A percentile compares a stretch with the other conserved stretches of the same genome.
phyloP scores from a whole-genome alignment of 2,113 vertebrate species.

The Struthidea cinerea region DNA sequence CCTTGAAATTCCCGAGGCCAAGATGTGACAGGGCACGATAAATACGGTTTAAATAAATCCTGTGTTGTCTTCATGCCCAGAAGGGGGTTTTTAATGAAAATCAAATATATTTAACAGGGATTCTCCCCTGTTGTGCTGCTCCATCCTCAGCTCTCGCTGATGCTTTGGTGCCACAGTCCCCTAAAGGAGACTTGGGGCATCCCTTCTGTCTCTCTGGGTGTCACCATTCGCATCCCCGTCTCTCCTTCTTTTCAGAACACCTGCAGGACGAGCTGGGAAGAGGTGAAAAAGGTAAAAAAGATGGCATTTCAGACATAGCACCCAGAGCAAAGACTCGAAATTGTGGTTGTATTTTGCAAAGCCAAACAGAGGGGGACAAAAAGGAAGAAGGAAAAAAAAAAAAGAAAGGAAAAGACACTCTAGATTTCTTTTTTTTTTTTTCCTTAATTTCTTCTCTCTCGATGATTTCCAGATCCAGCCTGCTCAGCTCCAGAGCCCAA shows the following conservation, averaged over 20 bases:
- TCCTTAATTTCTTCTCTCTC: not conserved
- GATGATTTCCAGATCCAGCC: not conserved
- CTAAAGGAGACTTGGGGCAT: too few species aligned
- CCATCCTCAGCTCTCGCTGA: not conserved
- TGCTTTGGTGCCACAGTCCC: not conserved
- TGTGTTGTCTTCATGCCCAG: not conserved
- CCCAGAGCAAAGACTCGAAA: not conserved
- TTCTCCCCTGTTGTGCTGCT: rapidly evolving
- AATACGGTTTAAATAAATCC: not conserved
- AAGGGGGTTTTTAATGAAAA: not conserved
- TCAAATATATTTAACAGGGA: not conserved
- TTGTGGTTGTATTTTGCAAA: not conserved
- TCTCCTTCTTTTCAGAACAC: constrained; percentile 57
- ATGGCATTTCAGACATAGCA: rapidly evolving
- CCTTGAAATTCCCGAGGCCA: rapidly evolving
- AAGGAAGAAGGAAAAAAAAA: not conserved
- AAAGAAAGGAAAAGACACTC: not conserved
- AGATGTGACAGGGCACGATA: rapidly evolving
- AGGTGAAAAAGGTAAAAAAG: constrained; percentile 74
- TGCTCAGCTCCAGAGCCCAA: not conserved
- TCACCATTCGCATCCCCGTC: not conserved
- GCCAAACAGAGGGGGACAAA: not conserved
- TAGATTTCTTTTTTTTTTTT: not conserved
- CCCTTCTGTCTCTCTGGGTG: too few species aligned
- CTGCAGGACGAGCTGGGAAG: constrained; percentile 71